Percentiles rank a stretch among this genome's conserved stretches.
These are phyloP conservation scores for Fopius arisanus DNA, from an alignment of 1,140 invertebrate species.

Conservation along the genomic window DNA sequence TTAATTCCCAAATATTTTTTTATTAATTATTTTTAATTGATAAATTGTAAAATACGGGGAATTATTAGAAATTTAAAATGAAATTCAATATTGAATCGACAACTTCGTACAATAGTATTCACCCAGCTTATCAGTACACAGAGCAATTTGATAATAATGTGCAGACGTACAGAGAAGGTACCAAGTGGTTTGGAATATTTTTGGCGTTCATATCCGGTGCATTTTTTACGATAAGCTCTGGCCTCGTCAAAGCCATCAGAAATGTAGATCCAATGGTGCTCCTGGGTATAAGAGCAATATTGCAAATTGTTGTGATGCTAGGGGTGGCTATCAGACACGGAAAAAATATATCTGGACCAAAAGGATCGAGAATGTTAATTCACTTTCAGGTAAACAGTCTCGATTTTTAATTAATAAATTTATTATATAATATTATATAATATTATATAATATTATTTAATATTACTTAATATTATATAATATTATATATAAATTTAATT, in stretches of 20 bases:
- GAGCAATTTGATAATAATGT: slow-evolving; percentile 58
- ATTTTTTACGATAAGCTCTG: slow-evolving; percentile 65
- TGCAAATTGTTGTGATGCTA: slow-evolving; percentile 61
- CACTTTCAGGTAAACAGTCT: slow-evolving; percentile 57
- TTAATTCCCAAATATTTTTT: too few relatives aligned
- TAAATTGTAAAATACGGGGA: too few relatives aligned
- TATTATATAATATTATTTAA: too few relatives aligned
- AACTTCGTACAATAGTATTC: slow-evolving; percentile 58
- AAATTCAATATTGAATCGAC: slow-evolving; percentile 55
- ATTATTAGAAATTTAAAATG: slow-evolving; percentile 38
- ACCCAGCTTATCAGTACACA: slow-evolving; percentile 54
- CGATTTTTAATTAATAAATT: too few relatives aligned
- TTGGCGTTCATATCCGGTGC: slow-evolving; percentile 64
- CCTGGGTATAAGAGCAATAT: slow-evolving; percentile 56
- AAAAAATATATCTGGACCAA: slow-evolving; percentile 57
- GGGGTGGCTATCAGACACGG: slow-evolving; percentile 49
- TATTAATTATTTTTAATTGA: too few relatives aligned
- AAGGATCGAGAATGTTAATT: slow-evolving; percentile 58
- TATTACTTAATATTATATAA: too few relatives aligned
- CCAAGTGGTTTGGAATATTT: slow-evolving; percentile 62
- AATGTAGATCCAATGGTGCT: slow-evolving; percentile 65
- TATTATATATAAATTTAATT: too few relatives aligned
- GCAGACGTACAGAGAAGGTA: slow-evolving; percentile 53
- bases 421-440: too few relatives aligned
- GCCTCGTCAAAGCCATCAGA: slow-evolving; percentile 61